Evolutionary conservation across 2,113 vertebrate genomes (phyloP).

Genomic region (Euleptes europaea): DNA sequence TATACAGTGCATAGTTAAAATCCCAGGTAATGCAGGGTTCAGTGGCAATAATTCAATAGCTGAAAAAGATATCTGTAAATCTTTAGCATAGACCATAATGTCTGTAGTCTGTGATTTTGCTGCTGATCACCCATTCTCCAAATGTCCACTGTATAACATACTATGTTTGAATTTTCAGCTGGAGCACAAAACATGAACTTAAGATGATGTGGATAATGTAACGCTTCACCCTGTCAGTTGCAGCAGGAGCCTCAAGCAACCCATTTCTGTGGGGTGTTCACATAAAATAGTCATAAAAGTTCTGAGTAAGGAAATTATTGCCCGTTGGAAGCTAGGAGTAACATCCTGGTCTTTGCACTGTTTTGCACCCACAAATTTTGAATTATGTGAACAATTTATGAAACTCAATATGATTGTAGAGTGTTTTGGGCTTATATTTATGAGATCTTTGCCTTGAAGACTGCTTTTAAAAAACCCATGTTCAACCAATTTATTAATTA

Average conservation of each 20-base stretch:
- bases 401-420: conserved; percentile 24
- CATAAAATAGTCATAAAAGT: conserved; percentile 14
- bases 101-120: conserved; percentile 7
- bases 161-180: conserved; percentile 13
- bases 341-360: conserved; percentile 18
- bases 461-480: conserved; percentile 32
- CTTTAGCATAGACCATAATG: not conserved
- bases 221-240: conserved; percentile 30
- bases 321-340: conserved; percentile 18
- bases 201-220: conserved; percentile 4
- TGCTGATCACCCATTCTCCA: not conserved
- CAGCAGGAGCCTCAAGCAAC: not conserved
- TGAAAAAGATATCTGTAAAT: not conserved
- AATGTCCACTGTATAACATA: conserved; percentile 10
- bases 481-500: conserved; percentile 34
- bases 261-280: not conserved
- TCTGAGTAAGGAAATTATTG: not conserved
- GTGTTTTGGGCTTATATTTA: conserved; percentile 38
- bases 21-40: conserved; percentile 12
- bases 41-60: conserved; percentile 21
- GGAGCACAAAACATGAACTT: conserved; percentile 33
- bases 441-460: conserved; percentile 57
- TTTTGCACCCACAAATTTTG: conserved; percentile 29
- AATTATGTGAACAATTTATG: conserved; percentile 22
- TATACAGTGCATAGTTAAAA: conserved; percentile 2